These are phyloP conservation scores for Allygus modestus DNA, from an alignment of 2,888 invertebrate species.

Conservation along the genomic window DNA sequence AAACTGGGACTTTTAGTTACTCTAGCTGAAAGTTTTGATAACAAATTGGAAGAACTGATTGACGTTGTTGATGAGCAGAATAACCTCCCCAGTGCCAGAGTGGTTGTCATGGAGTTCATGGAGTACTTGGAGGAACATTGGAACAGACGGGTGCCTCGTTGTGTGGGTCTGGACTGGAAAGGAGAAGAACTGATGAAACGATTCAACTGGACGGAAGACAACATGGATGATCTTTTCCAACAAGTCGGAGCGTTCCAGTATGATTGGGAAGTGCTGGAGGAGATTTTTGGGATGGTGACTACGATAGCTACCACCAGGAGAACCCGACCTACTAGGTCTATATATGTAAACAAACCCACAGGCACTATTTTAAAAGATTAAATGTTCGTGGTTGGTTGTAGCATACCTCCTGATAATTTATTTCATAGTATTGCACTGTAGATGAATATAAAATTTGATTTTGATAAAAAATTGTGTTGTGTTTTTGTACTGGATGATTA, in stretches of 20 bases:
- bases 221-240: slow-evolving; percentile 31
- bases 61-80: slow-evolving; percentile 44
- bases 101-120: slow-evolving; percentile 39
- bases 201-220: slow-evolving; percentile 45
- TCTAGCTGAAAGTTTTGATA: slow-evolving; percentile 12
- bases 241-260: slow-evolving; percentile 35
- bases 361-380: slow-evolving; percentile 23
- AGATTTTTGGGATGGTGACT: slow-evolving; percentile 15
- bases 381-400: not conserved
- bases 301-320: slow-evolving; percentile 20
- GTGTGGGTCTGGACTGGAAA: slow-evolving; percentile 33
- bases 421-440: too few species aligned
- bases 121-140: slow-evolving; percentile 30
- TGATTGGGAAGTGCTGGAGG: slow-evolving; percentile 39
- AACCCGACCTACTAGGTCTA: slow-evolving; percentile 41
- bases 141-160: slow-evolving; percentile 2
- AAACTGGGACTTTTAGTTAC: slow-evolving; percentile 12
- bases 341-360: slow-evolving; percentile 16
- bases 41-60: slow-evolving; percentile 7
- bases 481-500: too few species aligned
- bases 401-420: not conserved
- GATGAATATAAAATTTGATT: too few species aligned
- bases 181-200: slow-evolving; percentile 19
- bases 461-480: too few species aligned
- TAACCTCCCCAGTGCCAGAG: not conserved